Evolutionary conservation across 2,888 invertebrate species (phyloP).

Genomic region (Thymelicus sylvestris): DNA sequence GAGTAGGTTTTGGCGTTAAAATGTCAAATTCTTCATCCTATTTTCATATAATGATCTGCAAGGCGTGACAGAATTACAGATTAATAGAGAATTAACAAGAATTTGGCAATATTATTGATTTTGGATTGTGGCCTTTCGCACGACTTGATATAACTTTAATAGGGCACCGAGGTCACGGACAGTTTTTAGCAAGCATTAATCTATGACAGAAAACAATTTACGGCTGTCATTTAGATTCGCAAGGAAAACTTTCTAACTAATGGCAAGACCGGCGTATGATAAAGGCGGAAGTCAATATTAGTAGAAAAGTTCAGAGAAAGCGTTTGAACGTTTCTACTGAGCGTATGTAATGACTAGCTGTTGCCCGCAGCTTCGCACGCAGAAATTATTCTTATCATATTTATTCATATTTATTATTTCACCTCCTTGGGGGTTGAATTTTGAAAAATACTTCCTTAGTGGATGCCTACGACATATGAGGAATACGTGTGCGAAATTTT

Average conservation of each 20-base stretch:
- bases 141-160: background rate
- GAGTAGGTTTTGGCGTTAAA: too few relatives aligned
- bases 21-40: background rate
- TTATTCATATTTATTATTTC: too few relatives aligned
- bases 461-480: too few relatives aligned
- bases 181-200: slow-evolving; percentile 11
- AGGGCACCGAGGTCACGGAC: slow-evolving; percentile 20
- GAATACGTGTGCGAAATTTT: too few relatives aligned
- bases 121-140: slow-evolving; percentile 6
- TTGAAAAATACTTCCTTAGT: too few relatives aligned
- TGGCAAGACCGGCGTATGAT: slow-evolving; percentile 47
- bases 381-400: too few relatives aligned
- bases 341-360: background rate
- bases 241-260: slow-evolving; percentile 54
- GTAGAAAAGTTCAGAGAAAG: slow-evolving; percentile 61
- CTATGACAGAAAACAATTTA: slow-evolving; percentile 16
- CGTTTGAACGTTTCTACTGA: slow-evolving; percentile 40
- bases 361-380: too few relatives aligned
- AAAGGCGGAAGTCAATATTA: slow-evolving; percentile 62
- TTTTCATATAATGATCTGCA: background rate
- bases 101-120: slow-evolving; percentile 1
- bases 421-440: too few relatives aligned
- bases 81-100: slow-evolving; percentile 1
- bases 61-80: background rate
- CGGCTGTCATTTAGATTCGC: slow-evolving; percentile 45